Base-by-base conservation (phyloP, 1,140 invertebrate species). In the Cydia fagiglandana region DNA sequence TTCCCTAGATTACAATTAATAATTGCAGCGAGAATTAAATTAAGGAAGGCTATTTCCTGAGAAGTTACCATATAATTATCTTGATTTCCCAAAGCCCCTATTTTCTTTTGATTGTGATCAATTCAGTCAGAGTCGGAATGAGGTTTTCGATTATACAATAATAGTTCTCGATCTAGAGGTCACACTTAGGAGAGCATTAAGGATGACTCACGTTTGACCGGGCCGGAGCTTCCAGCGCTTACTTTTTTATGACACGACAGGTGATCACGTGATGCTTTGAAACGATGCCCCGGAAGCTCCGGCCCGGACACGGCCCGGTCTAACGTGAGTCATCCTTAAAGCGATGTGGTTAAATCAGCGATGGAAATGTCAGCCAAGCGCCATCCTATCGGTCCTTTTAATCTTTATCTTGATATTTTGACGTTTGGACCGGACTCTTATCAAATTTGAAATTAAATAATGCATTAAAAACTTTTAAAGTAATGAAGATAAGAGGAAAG, bases 41-140 rank as follows among this genome's bases (percentile, higher is more conserved):
- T 70, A 17, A 45, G 34, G 34, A 24, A 15, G 34, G 15, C 66
- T 7, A 70, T 70, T 70, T 70, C 45, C 66, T 0, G n/a, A 41
- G 66, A 41, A 30, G 66, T 70, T 41, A n/a, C 38, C 66, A 70
- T 70, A 70, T 70, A 70, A 70, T 70, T 45, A 70, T 70, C 34
- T 70, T 70, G 38, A 70, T 70, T 70, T 70, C 66, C 66, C 66
- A 41, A 70, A 15, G 13, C 34, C 17, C 66, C 66, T 41, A 70
- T 70, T 45, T 17, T 45, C 66, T 41, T 41, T 45, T 70, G 4
- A 70, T 41, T 70, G 17, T 6, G n/a, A 70, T 70, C 38, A 70
- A 70, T 70, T 70, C 45, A 28, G 66, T 28, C 13, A 15, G 17
- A 13, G 1, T 41, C 10, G 38, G 20, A 70, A 70, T 70, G 38